phyloP scores from a whole-genome alignment of 2,797 vertebrate genomes.

The Coccyzus lansbergi region DNA sequence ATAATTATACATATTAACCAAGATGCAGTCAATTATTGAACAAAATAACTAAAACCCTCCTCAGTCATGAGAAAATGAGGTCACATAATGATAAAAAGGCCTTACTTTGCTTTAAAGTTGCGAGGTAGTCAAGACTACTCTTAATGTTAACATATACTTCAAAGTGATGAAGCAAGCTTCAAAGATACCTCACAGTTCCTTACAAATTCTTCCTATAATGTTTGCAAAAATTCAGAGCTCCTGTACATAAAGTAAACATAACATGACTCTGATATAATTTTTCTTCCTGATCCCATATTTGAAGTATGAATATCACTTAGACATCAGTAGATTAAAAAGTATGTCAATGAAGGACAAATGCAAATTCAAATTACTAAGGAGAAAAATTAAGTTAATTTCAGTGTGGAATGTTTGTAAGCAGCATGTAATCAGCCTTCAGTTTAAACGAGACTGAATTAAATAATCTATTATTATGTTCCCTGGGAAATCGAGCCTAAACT shows the following conservation, averaged over 20 bases:
- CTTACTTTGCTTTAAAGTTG: background rate
- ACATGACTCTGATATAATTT: conserved; percentile 7
- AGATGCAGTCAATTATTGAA: background rate
- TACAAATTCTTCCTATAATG: background rate
- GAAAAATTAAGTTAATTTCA: conserved; percentile 61
- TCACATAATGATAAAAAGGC: background rate
- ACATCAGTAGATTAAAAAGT: conserved; percentile 60
- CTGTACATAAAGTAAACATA: background rate
- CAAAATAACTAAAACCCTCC: background rate
- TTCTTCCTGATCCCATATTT: conserved; percentile 44
- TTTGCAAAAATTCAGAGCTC: background rate
- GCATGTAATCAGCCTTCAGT: conserved; percentile 71
- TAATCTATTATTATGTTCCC: conserved; percentile 69
- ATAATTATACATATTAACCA: background rate
- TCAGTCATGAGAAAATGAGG: background rate
- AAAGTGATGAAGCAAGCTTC: background rate
- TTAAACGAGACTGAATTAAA: conserved; percentile 77
- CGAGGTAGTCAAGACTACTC: background rate
- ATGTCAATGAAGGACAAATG: conserved; percentile 61
- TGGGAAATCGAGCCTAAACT: conserved; percentile 70
- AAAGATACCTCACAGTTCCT: background rate
- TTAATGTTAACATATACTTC: background rate
- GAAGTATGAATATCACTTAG: conserved; percentile 51
- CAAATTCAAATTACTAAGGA: conserved; percentile 71
- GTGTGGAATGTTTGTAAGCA: conserved; percentile 62